These are phyloP conservation scores for Lepas anatifera DNA, from an alignment of 2,888 invertebrate genomes.

Conservation along the genomic window DNA sequence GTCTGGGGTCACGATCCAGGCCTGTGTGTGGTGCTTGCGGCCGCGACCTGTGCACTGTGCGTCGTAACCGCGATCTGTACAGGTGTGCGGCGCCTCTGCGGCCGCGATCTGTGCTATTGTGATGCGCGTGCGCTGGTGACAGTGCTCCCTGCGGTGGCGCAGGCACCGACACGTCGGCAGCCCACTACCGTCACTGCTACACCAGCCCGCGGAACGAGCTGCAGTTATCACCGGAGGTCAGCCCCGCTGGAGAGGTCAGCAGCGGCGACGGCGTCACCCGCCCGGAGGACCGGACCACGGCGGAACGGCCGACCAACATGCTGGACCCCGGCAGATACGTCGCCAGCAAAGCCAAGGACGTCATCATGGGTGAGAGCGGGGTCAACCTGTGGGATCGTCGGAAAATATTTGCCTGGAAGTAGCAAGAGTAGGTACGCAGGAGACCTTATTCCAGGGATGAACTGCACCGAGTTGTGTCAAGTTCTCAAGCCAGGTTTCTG, in stretches of 20 bases:
- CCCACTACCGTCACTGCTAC: slow-evolving; percentile 8
- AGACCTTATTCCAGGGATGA: no score
- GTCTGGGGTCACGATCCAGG: background rate
- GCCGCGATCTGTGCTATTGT: no score
- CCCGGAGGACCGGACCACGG: background rate
- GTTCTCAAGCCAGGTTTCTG: no score
- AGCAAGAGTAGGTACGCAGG: no score
- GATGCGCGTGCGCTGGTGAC: no score
- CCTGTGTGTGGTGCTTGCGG: no score
- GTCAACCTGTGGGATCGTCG: no score
- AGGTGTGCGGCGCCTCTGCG: background rate
- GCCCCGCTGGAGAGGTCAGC: no score
- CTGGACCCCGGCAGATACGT: slow-evolving; percentile 1
- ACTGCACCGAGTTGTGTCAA: no score
- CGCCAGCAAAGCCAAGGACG: background rate
- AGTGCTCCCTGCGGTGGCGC: no score
- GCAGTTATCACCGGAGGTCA: no score
- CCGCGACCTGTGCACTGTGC: background rate
- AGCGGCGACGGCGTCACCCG: background rate
- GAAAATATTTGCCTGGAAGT: no score
- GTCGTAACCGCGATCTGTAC: background rate
- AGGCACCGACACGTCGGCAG: background rate
- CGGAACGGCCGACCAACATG: background rate
- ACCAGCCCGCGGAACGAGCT: slow-evolving; percentile 2
- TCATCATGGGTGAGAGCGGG: background rate